phyloP scores from a whole-genome alignment of 1,140 invertebrate genomes.

The Drosophila murphyi region DNA sequence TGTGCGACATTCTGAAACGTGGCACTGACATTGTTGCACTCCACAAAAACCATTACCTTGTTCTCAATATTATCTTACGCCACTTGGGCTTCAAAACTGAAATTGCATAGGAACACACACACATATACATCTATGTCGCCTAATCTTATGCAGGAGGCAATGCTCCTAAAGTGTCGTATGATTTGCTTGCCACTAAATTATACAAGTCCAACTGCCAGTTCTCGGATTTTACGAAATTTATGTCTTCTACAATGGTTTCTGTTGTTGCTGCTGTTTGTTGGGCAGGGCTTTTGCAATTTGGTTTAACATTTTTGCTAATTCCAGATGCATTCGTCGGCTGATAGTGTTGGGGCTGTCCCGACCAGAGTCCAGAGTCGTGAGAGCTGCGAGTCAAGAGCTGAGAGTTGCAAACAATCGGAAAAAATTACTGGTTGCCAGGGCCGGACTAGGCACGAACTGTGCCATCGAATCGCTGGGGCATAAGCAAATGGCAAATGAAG shows the following conservation, averaged over 20 bases:
- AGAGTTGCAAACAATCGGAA: too few species aligned
- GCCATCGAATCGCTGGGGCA: conserved; percentile 31
- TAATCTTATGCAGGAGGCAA: too few species aligned
- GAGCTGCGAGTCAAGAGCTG: background rate
- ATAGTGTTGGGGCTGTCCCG: too few species aligned
- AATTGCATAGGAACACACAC: too few species aligned
- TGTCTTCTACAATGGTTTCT: conserved; percentile 8
- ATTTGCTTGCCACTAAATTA: conserved; percentile 3
- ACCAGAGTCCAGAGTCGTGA: too few species aligned
- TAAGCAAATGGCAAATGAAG: conserved; percentile 75
- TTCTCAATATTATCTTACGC: too few species aligned
- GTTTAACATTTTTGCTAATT: conserved; percentile 54
- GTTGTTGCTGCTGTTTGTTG: conserved; percentile 8
- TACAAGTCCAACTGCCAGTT: conserved; percentile 6
- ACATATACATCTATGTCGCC: too few species aligned
- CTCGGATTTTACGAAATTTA: conserved; percentile 33
- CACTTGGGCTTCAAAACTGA: too few species aligned
- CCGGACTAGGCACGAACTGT: conserved; percentile 29
- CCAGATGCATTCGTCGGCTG: conserved; percentile 31
- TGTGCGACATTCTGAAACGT: too few species aligned
- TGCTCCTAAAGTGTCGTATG: background rate
- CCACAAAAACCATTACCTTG: too few species aligned
- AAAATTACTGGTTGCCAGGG: conserved; percentile 3
- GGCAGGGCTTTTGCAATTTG: conserved; percentile 51
- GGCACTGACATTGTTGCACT: background rate